phyloP scores from a whole-genome alignment of 2,888 invertebrate genomes.

The Cephus pygmeus region DNA sequence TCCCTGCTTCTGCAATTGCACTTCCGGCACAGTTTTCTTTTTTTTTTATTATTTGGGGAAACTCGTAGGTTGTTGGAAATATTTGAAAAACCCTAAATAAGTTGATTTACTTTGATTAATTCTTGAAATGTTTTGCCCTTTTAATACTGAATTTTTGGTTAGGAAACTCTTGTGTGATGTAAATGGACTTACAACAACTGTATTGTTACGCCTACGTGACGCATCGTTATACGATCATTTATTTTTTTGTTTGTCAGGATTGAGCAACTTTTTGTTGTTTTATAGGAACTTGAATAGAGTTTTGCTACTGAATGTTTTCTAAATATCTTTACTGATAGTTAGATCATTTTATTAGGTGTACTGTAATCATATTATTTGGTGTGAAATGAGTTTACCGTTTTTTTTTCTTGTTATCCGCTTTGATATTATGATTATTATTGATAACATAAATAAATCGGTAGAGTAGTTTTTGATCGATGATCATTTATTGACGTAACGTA shows the following conservation, averaged over 20 bases:
- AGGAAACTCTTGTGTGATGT: not conserved
- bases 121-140: not conserved
- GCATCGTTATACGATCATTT: not conserved
- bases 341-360: not conserved
- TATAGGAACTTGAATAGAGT: not conserved
- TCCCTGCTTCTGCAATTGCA: not conserved
- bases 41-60: not conserved
- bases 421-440: no score
- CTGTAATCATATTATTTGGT: not conserved
- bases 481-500: slow-evolving; percentile 45
- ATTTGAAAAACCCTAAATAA: not conserved
- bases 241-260: not conserved
- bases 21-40: not conserved
- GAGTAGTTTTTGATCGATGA: slow-evolving; percentile 12
- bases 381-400: not conserved
- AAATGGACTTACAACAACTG: not conserved
- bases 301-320: not conserved
- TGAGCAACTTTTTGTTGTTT: not conserved
- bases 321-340: not conserved
- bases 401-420: not conserved
- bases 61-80: not conserved
- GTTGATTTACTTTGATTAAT: not conserved
- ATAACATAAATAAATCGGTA: not conserved
- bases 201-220: not conserved
- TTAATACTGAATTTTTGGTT: not conserved